Percentiles rank a stretch among this genome's conserved stretches.
Evolutionary conservation across 2,888 invertebrate species (phyloP).

Genomic region (Euclidia mi): DNA sequence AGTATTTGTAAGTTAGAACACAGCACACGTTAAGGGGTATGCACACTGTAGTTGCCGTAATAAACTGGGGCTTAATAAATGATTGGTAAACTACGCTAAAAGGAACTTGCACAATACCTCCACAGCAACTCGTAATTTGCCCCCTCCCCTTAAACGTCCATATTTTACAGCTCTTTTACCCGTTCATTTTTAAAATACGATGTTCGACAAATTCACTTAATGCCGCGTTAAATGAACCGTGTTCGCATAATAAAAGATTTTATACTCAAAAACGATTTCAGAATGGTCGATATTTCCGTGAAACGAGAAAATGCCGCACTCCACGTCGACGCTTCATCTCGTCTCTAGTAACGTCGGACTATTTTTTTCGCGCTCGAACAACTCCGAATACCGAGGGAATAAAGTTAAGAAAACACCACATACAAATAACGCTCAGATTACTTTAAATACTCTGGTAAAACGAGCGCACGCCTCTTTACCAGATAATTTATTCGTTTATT

Average conservation of each 20-base stretch:
- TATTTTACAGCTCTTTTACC: constrained; percentile 81
- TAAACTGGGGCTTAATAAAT: constrained; percentile 53
- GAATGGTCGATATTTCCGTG: constrained; percentile 83
- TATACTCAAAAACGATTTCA: constrained; percentile 86
- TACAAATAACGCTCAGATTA: constrained; percentile 71
- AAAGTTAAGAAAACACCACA: constrained; percentile 69
- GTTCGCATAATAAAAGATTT: constrained; percentile 88
- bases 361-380: constrained; percentile 74
- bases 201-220: constrained; percentile 89
- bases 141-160: constrained; percentile 57
- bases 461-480: constrained; percentile 56
- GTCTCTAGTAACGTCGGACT: constrained; percentile 65
- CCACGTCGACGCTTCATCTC: constrained; percentile 69
- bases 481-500: constrained; percentile 50
- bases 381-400: constrained; percentile 61
- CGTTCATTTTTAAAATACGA: constrained; percentile 86
- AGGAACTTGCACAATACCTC: constrained; percentile 68
- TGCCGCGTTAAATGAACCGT: constrained; percentile 89
- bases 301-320: constrained; percentile 72
- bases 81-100: constrained; percentile 63
- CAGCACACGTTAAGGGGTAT: constrained; percentile 5
- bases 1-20: background rate
- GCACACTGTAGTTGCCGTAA: constrained; percentile 40
- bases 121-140: constrained; percentile 65
- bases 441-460: constrained; percentile 60